These are phyloP conservation scores for Ligdia adustata DNA, from an alignment of 2,888 invertebrate species.

Conservation along the genomic window DNA sequence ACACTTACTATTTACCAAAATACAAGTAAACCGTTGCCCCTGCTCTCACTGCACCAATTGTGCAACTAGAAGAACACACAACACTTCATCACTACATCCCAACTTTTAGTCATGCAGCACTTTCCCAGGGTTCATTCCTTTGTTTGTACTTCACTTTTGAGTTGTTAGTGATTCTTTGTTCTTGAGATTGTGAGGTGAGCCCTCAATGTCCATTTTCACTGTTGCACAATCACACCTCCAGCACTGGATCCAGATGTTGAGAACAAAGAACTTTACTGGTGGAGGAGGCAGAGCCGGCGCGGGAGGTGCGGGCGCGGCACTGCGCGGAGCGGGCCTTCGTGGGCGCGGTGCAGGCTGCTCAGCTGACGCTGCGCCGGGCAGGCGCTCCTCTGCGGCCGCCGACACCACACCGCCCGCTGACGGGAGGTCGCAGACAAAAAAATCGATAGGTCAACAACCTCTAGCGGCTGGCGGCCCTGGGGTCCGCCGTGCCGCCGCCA, in stretches of 20 bases:
- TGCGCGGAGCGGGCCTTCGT: slow-evolving; percentile 43
- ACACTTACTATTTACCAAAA: not conserved
- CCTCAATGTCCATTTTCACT: slow-evolving; percentile 54
- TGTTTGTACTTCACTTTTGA: slow-evolving; percentile 23
- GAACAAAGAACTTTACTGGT: slow-evolving; percentile 53
- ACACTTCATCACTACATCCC: slow-evolving; percentile 8
- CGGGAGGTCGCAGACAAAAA: slow-evolving; percentile 81
- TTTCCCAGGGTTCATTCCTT: slow-evolving; percentile 17
- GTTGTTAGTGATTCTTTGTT: slow-evolving; percentile 42
- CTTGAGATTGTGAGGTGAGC: slow-evolving; percentile 28
- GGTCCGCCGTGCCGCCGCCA: slow-evolving; percentile 55
- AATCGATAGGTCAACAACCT: slow-evolving; percentile 84
- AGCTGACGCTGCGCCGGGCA: slow-evolving; percentile 50
- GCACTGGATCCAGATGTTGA: slow-evolving; percentile 23
- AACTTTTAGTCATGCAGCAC: not conserved
- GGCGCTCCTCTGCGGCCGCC: slow-evolving; percentile 55
- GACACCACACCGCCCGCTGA: slow-evolving; percentile 68
- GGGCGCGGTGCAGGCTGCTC: slow-evolving; percentile 57
- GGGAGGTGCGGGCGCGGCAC: slow-evolving; percentile 23
- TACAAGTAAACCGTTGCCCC: slow-evolving; percentile 4
- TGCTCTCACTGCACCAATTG: slow-evolving; percentile 8
- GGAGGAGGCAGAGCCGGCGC: slow-evolving; percentile 10
- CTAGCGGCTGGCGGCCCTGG: slow-evolving; percentile 67
- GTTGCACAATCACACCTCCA: slow-evolving; percentile 45
- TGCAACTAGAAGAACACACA: not conserved